Base-by-base conservation (phyloP, 2,797 vertebrate genomes). In the Chaetophractus vellerosus region DNA sequence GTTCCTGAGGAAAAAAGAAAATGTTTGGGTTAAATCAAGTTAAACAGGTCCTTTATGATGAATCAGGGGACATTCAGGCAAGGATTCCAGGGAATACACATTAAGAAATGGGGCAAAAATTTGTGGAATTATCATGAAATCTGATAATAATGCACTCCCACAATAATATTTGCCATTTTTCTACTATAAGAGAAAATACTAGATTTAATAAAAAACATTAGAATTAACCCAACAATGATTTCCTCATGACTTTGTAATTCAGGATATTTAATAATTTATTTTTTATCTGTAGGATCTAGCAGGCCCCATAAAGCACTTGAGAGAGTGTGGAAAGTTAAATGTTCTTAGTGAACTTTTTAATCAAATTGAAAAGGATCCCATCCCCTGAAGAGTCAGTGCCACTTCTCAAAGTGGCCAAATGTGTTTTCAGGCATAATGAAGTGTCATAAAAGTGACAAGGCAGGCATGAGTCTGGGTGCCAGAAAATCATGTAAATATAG, bases 1-100 rank as follows among this genome's bases (percentile, higher is more conserved):
- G 16, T 33, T 69, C 80, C 75, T 85, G 10, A 69, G 68, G 4
- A 87, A 45, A 72, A 86, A 57, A 75, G 66, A 83, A 90, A 96
- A 88, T 79, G 11, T 6, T 48, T 88, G 75, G n/a, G 24, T 19
- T 95, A 93, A 84, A 50, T 26, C 10, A 90, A 74, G 26, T 78
- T 38, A 63, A 91, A 33, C 3, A 69, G 16, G 8, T 69, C 79
- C 57, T 93, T 63, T 69, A 33, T 16, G 2, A 33, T 31, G 14
- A 76, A 12, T 38, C 36, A 82, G 14, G 3, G 14, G 4, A 64
- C 10, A 78, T 68, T 48, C 26, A 66, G 3, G 15, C 28, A 82
- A 76, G 75, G 18, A 1, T 45, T 80, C 6, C 21, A 57, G 50
- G 88, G 16, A 59, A 36, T 19, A 59, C 1, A 64, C 4, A 64